These are phyloP conservation scores for Poecile atricapillus DNA, from an alignment of 2,113 vertebrate genomes.

Conservation along the genomic window DNA sequence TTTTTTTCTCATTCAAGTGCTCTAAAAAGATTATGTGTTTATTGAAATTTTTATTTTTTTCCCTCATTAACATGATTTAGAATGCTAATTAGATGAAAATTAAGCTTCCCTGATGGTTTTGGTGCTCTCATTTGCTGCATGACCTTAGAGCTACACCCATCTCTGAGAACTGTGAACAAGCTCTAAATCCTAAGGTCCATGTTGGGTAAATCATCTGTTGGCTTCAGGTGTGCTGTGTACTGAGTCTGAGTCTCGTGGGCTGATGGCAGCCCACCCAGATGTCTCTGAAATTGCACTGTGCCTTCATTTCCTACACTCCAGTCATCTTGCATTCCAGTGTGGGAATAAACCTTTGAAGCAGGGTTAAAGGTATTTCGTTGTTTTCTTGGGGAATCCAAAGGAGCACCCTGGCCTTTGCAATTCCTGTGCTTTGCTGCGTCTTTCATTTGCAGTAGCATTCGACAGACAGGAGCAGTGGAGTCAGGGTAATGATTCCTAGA, in stretches of 20 bases:
- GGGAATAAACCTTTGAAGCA: not conserved
- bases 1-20: not conserved
- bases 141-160: not conserved
- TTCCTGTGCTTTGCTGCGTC: not conserved
- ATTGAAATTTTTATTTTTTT: no score
- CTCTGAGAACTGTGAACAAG: not conserved
- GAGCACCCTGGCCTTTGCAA: not conserved
- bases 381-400: not conserved
- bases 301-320: not conserved
- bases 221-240: not conserved
- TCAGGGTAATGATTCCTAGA: not conserved
- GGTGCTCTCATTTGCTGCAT: not conserved
- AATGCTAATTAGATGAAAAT: not conserved
- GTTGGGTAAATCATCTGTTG: not conserved
- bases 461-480: not conserved
- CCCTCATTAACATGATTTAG: not conserved
- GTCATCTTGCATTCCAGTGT: not conserved
- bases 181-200: rapidly evolving
- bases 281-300: not conserved
- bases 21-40: not conserved
- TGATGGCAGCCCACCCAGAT: not conserved
- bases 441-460: not conserved
- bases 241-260: rapidly evolving
- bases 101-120: not conserved
- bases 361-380: not conserved